Conservation (phyloP, 1,140 invertebrate species). For the Homalodisca vitripennis region DNA sequence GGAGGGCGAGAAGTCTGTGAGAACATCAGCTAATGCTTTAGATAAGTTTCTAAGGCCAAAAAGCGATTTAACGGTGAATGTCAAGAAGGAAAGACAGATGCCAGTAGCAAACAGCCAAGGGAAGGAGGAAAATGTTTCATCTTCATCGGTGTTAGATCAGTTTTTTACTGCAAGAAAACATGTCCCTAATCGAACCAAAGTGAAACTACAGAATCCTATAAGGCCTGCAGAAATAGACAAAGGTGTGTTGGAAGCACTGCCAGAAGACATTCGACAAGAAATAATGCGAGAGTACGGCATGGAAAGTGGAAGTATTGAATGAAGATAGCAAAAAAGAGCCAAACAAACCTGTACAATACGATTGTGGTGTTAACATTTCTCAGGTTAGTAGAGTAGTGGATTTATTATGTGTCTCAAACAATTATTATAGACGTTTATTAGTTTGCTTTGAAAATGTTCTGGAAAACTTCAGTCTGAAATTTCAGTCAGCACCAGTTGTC, state of each 20-base stretch:
- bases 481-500: no score
- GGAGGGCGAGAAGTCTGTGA: not conserved
- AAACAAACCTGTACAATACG: not conserved
- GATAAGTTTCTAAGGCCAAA: slow-evolving; percentile 40
- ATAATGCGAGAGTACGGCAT: slow-evolving; percentile 52
- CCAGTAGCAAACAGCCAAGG: not conserved
- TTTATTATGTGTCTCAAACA: not conserved
- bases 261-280: slow-evolving; percentile 61
- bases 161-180: slow-evolving; percentile 32
- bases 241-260: slow-evolving; percentile 57
- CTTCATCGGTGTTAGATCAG: not conserved
- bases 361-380: not conserved
- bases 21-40: not conserved
- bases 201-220: not conserved
- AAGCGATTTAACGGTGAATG: slow-evolving; percentile 30
- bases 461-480: no score
- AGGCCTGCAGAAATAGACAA: slow-evolving; percentile 51
- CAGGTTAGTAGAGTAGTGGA: no score
- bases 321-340: not conserved
- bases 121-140: no score
- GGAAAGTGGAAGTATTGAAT: not conserved
- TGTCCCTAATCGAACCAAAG: slow-evolving; percentile 37
- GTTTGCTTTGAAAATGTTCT: not conserved
- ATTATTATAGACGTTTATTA: not conserved
- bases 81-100: not conserved